Percentiles rank a stretch among this genome's conserved stretches.
Conservation (phyloP, 2,113 vertebrate genomes). For the Plotosus lineatus region DNA sequence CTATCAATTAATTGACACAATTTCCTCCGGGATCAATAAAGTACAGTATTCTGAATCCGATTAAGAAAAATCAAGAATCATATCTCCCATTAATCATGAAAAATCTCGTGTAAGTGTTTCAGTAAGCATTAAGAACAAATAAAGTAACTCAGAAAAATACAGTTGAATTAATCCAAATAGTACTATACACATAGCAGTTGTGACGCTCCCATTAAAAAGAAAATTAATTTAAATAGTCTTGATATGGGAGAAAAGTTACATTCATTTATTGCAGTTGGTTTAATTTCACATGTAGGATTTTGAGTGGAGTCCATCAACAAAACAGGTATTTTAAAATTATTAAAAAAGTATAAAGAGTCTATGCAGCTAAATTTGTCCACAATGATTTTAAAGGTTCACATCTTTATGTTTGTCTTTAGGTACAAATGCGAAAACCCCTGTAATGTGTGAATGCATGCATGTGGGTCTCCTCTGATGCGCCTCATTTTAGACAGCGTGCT, state of each 20-base stretch:
- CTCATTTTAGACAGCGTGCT: slow-evolving; percentile 58
- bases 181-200: neutral
- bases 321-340: neutral
- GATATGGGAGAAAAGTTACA: no score
- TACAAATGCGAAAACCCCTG: neutral
- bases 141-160: neutral
- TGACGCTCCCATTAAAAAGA: neutral
- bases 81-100: neutral
- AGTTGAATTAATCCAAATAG: neutral
- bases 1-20: no score
- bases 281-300: neutral
- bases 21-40: no score
- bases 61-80: neutral
- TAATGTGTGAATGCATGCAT: no score
- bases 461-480: neutral
- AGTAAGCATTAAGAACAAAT: neutral
- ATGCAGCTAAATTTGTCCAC: neutral
- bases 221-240: neutral
- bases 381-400: neutral
- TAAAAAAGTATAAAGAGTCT: neutral
- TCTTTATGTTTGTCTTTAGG: neutral
- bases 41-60: no score
- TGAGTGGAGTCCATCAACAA: neutral
- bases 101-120: neutral
- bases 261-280: no score